A percentile compares a stretch with the other conserved stretches of the same genome.
phyloP scores from a whole-genome alignment of 2,797 vertebrate species.

The Cuculus canorus region DNA sequence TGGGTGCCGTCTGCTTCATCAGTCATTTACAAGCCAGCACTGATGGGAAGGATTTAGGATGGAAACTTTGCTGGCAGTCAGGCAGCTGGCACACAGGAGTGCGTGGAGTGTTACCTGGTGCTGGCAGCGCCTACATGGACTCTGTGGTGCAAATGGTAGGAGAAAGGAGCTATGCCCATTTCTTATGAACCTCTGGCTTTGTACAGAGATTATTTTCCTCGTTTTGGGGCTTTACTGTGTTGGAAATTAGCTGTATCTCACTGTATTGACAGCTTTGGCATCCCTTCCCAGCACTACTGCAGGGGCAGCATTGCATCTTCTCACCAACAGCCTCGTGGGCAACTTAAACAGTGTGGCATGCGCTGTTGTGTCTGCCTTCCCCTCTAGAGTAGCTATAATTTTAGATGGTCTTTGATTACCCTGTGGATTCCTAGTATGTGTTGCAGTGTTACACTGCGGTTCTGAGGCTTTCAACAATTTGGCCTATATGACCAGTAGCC shows the following conservation, averaged over 20 bases:
- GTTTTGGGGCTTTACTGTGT: not conserved
- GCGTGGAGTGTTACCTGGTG: not conserved
- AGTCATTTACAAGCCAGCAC: not conserved
- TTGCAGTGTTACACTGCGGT: not conserved
- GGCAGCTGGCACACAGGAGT: not conserved
- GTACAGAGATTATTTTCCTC: not conserved
- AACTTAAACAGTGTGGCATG: not conserved
- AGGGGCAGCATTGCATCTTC: not conserved
- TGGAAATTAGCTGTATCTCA: not conserved
- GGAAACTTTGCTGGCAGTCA: not conserved
- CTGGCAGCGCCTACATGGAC: not conserved
- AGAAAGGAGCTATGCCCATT: not conserved
- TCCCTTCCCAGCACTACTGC: not conserved
- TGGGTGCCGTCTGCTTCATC: constrained; percentile 29
- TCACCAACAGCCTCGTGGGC: not conserved
- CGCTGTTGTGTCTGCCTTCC: not conserved
- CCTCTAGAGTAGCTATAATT: not conserved
- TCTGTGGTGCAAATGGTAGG: not conserved
- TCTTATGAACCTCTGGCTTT: not conserved
- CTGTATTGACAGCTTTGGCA: not conserved
- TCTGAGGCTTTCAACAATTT: not conserved
- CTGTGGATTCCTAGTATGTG: accelerated
- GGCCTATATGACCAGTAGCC: not conserved
- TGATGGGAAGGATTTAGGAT: not conserved
- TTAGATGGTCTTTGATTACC: not conserved